These are phyloP conservation scores for Crocuta crocuta DNA, from an alignment of 2,113 vertebrate genomes.

Conservation along the genomic window DNA sequence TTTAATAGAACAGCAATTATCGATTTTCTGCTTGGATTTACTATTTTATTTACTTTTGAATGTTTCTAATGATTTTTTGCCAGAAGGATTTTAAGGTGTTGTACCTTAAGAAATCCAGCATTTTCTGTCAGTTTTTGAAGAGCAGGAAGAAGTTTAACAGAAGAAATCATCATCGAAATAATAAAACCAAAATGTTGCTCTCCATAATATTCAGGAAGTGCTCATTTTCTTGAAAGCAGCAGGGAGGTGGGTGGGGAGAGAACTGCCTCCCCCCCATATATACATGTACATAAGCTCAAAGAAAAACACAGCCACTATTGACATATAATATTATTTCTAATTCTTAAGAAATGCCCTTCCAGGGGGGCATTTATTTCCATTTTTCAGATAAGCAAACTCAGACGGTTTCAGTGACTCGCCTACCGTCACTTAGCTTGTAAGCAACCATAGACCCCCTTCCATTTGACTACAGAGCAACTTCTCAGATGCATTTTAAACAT, in stretches of 20 bases:
- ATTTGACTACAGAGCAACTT: background rate
- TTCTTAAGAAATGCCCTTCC: background rate
- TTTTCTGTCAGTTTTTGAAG: slow-evolving; percentile 5
- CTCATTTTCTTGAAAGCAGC: background rate
- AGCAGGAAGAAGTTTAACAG: background rate
- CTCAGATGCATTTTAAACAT: background rate
- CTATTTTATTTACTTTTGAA: background rate
- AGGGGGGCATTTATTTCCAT: background rate
- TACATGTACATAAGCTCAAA: background rate
- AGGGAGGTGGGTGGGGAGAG: accelerated
- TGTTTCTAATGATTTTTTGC: background rate
- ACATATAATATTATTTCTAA: background rate
- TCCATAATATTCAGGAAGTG: background rate
- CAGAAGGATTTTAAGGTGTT: background rate
- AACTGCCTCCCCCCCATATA: accelerated
- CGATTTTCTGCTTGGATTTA: background rate
- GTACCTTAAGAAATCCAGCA: slow-evolving; percentile 4
- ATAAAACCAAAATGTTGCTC: background rate
- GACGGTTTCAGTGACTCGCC: background rate
- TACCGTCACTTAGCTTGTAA: background rate
- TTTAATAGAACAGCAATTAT: background rate
- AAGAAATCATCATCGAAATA: slow-evolving; percentile 8
- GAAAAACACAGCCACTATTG: background rate
- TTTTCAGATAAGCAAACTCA: background rate
- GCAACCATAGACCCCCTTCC: background rate